Conservation (phyloP, 1,140 invertebrate species). For the Drosophila orosa region DNA sequence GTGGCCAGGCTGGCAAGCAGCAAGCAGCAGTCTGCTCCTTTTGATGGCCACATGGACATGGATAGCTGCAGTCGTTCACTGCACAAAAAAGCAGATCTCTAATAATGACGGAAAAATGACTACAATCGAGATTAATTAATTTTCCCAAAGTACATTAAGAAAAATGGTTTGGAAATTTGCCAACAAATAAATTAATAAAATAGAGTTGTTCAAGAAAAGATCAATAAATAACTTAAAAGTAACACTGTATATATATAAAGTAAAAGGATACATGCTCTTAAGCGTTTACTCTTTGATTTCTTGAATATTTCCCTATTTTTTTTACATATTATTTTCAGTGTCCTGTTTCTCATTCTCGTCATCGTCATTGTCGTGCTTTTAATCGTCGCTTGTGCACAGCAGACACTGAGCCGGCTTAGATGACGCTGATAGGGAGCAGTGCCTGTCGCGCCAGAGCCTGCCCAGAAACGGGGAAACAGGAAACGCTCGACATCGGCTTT, state of each 20-base stretch:
- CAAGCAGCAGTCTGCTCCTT: slow-evolving; percentile 53
- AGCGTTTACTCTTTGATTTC: neutral
- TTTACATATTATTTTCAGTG: slow-evolving; percentile 9
- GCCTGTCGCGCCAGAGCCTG: slow-evolving; percentile 14
- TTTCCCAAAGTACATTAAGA: neutral
- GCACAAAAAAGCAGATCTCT: neutral
- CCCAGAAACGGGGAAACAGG: slow-evolving; percentile 11
- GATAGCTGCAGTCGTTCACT: slow-evolving; percentile 27
- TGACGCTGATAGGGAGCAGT: slow-evolving; percentile 54
- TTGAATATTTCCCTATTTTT: neutral
- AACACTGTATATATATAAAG: neutral
- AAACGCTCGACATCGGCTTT: slow-evolving; percentile 51
- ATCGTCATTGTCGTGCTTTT: slow-evolving; percentile 45
- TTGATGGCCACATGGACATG: slow-evolving; percentile 60
- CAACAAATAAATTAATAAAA: neutral
- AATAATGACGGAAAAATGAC: neutral
- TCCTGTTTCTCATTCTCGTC: slow-evolving; percentile 32
- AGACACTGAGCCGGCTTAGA: slow-evolving; percentile 76
- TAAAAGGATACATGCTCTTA: neutral
- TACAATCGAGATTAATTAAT: slow-evolving; percentile 7
- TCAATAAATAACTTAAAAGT: neutral
- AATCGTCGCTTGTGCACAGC: slow-evolving; percentile 49
- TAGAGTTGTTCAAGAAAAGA: neutral
- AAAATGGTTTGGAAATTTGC: neutral
- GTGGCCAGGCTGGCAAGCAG: slow-evolving; percentile 31